These are phyloP conservation scores for Cyrtorhinus lividipennis DNA, from an alignment of 1,140 invertebrate genomes.

Conservation along the genomic window DNA sequence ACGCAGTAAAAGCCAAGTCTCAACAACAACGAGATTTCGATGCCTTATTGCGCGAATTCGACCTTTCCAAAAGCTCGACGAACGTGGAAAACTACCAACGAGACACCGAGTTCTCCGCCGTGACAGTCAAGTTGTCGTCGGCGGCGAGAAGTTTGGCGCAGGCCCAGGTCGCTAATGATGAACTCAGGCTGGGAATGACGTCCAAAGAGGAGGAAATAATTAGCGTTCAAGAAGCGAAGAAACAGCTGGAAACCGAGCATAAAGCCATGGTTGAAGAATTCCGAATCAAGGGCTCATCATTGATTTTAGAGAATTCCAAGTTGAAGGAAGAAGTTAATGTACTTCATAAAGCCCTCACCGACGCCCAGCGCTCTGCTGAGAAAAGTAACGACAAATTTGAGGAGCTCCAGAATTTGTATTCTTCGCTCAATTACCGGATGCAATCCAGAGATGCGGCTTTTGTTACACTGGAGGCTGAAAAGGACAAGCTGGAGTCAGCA, in stretches of 20 bases:
- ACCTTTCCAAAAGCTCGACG: not conserved
- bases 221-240: not conserved
- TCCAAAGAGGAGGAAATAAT: not conserved
- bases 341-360: not conserved
- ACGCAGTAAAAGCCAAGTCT: no score
- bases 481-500: not conserved
- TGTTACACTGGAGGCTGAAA: not conserved
- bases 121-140: not conserved
- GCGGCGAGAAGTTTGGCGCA: not conserved
- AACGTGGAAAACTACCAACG: not conserved
- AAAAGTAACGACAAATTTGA: not conserved
- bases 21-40: no score
- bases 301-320: slow-evolving; percentile 1
- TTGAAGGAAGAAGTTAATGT: not conserved
- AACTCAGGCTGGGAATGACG: no score
- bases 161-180: no score
- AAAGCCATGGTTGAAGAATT: not conserved
- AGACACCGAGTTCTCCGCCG: not conserved
- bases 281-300: not conserved
- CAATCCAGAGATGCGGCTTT: not conserved
- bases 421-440: not conserved
- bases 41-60: not conserved
- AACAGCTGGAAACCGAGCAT: not conserved
- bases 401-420: not conserved
- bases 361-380: not conserved